A percentile compares a stretch with the other conserved stretches of the same genome.
phyloP scores from a whole-genome alignment of 2,888 invertebrate genomes.

The Cerastis rubricosa region DNA sequence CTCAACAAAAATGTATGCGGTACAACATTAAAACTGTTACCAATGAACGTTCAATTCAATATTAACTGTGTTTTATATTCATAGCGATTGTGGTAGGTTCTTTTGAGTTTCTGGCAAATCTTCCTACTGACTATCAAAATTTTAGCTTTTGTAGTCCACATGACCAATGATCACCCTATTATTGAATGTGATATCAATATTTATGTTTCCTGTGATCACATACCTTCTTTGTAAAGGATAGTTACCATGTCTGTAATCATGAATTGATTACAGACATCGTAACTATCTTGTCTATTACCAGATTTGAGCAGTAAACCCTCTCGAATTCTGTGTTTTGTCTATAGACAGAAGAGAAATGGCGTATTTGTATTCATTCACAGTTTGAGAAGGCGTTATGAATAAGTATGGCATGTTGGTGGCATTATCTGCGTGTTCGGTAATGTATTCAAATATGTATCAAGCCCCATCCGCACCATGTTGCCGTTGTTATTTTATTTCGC shows the following conservation, averaged over 20 bases:
- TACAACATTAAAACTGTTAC: not conserved
- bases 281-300: conserved; percentile 26
- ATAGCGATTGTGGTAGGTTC: not conserved
- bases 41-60: not conserved
- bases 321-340: conserved; percentile 32
- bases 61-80: not conserved
- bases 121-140: not conserved
- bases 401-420: conserved; percentile 85
- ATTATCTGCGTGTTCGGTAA: conserved; percentile 89
- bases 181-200: not conserved
- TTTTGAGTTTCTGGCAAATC: conserved; percentile 1
- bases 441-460: conserved; percentile 91
- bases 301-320: conserved; percentile 44
- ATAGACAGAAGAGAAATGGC: conserved; percentile 51
- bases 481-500: conserved; percentile 89
- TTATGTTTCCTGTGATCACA: not conserved
- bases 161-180: not conserved
- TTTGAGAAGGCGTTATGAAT: conserved; percentile 87
- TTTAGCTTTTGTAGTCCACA: not conserved
- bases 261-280: no score
- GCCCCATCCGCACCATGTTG: conserved; percentile 88
- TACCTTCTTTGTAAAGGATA: not conserved
- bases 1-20: not conserved
- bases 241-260: no score
- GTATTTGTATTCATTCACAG: conserved; percentile 85